These are phyloP conservation scores for Phylloscopus trochiloides DNA, from an alignment of 2,113 vertebrate genomes.

Conservation along the genomic window DNA sequence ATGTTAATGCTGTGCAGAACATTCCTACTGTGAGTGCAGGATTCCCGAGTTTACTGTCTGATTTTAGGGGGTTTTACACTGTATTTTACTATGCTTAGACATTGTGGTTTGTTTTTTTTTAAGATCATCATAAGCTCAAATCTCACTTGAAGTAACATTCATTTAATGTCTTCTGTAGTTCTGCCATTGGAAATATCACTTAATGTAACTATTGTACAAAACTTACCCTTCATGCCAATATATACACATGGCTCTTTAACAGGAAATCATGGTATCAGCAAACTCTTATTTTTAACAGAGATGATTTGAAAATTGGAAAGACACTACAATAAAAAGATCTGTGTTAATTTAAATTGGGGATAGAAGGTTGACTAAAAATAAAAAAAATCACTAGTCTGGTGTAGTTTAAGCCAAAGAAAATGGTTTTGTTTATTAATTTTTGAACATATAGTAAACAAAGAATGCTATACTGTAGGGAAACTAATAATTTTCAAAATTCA, in stretches of 20 bases:
- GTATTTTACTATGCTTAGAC: slow-evolving; percentile 41
- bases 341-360: slow-evolving; percentile 47
- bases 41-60: slow-evolving; percentile 62
- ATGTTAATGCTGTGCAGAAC: slow-evolving; percentile 64
- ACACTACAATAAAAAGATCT: background rate
- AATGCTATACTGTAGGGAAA: background rate
- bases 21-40: slow-evolving; percentile 68
- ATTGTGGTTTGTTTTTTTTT: slow-evolving; percentile 16
- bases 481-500: slow-evolving; percentile 23
- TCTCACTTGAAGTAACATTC: background rate
- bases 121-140: slow-evolving; percentile 26
- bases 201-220: slow-evolving; percentile 55
- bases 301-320: slow-evolving; percentile 30
- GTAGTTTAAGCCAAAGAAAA: slow-evolving; percentile 88
- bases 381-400: slow-evolving; percentile 63
- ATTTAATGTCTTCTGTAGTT: slow-evolving; percentile 48
- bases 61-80: slow-evolving; percentile 44
- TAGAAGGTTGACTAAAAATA: slow-evolving; percentile 49
- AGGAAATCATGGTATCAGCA: slow-evolving; percentile 28
- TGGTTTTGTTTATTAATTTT: slow-evolving; percentile 71
- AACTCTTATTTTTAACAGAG: slow-evolving; percentile 64
- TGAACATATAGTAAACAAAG: slow-evolving; percentile 27
- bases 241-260: slow-evolving; percentile 12
- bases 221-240: slow-evolving; percentile 21
- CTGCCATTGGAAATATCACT: slow-evolving; percentile 48